Conservation (phyloP, 2,113 vertebrate genomes). For the Petroica traversi region DNA sequence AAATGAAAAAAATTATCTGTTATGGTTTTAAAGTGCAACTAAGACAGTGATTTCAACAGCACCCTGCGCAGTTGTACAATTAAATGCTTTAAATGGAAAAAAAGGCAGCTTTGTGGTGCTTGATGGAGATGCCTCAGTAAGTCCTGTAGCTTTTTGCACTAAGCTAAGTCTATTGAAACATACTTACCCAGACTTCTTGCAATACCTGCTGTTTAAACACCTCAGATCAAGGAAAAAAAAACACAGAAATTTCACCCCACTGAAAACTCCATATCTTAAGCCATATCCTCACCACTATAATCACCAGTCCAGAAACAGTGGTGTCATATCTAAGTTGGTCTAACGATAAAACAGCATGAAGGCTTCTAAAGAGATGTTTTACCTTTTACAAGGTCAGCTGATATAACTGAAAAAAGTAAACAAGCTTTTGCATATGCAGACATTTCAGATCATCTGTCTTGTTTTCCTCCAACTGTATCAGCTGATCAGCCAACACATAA, state of each 20-base stretch:
- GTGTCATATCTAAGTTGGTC: neutral
- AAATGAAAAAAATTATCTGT: neutral
- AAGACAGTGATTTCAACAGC: neutral
- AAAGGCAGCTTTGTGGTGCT: neutral
- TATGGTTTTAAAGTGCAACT: neutral
- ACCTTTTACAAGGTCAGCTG: neutral
- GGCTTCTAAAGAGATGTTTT: fast-evolving
- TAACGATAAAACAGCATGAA: neutral
- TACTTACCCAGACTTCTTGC: neutral
- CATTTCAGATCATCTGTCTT: neutral
- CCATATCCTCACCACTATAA: neutral
- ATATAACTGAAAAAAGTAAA: neutral
- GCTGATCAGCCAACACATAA: neutral
- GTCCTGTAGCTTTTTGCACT: neutral
- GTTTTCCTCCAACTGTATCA: neutral
- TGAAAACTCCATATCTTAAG: neutral
- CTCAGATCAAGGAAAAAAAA: neutral
- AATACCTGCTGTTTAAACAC: neutral
- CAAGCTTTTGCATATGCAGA: neutral
- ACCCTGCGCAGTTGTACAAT: neutral
- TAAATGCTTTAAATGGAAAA: neutral
- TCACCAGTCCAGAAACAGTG: neutral
- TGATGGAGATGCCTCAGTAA: neutral
- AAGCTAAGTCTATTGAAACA: neutral
- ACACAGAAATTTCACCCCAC: neutral